These are phyloP conservation scores for Drosophila rhopaloa DNA, from an alignment of 1,140 invertebrate genomes.

Conservation along the genomic window DNA sequence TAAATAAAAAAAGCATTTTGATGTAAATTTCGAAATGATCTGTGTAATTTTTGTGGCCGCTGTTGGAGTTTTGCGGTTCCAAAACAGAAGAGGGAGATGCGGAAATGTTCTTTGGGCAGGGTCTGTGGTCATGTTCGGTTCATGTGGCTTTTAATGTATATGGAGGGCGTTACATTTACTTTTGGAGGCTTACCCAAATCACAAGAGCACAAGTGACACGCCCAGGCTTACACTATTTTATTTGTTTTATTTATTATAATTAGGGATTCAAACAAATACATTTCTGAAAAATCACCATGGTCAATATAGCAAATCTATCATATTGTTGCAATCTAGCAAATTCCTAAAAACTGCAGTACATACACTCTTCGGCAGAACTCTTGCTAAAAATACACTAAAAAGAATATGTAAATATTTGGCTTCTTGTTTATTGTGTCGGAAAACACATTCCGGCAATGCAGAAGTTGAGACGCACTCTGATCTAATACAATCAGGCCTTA, in stretches of 20 bases:
- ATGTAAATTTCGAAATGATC: slow-evolving; percentile 76
- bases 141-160: slow-evolving; percentile 10
- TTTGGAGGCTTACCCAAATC: slow-evolving; percentile 7
- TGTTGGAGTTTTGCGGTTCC: slow-evolving; percentile 25
- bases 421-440: slow-evolving; percentile 7
- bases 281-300: not conserved
- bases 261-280: too few species aligned
- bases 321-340: not conserved
- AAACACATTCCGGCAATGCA: slow-evolving; percentile 44
- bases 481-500: slow-evolving; percentile 43
- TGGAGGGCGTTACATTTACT: slow-evolving; percentile 20
- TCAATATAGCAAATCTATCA: not conserved
- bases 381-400: not conserved
- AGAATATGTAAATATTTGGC: slow-evolving; percentile 7
- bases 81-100: not conserved
- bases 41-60: slow-evolving; percentile 59
- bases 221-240: not conserved
- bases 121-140: slow-evolving; percentile 39
- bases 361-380: not conserved
- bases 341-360: not conserved
- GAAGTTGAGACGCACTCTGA: slow-evolving; percentile 37
- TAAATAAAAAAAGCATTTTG: slow-evolving; percentile 68
- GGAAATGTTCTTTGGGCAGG: slow-evolving; percentile 43
- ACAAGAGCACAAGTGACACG: slow-evolving; percentile 4
- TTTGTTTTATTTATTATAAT: too few species aligned